A percentile compares a stretch with the other conserved stretches of the same genome.
These are phyloP conservation scores for Eurystomus gularis DNA, from an alignment of 2,113 vertebrate genomes.

Conservation along the genomic window DNA sequence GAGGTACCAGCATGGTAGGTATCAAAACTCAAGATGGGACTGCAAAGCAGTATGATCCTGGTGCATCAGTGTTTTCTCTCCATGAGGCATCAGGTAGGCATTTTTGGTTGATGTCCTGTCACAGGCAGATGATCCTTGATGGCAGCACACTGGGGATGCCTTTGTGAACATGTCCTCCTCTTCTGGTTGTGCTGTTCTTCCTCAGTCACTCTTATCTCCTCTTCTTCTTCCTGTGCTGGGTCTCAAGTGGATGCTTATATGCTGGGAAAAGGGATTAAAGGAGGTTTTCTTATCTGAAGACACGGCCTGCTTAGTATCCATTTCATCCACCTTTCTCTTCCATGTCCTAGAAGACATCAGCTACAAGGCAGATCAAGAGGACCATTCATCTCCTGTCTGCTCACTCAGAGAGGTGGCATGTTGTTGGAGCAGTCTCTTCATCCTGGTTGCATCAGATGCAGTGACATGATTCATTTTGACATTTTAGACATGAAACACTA, in stretches of 20 bases:
- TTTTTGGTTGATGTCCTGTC: background rate
- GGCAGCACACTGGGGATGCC: rapidly evolving
- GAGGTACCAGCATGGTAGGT: background rate
- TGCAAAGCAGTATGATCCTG: background rate
- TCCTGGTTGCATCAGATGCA: background rate
- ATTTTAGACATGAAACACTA: background rate
- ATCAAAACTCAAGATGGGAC: background rate
- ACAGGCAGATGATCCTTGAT: background rate
- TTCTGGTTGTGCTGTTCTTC: background rate
- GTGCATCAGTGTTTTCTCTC: background rate
- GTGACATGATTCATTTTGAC: background rate
- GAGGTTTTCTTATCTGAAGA: background rate
- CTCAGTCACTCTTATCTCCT: background rate
- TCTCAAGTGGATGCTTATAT: background rate
- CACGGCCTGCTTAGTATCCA: background rate
- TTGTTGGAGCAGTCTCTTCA: background rate
- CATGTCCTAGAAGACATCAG: background rate
- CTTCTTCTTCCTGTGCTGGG: background rate
- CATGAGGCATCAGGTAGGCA: background rate
- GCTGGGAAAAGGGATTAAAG: background rate
- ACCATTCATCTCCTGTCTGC: background rate
- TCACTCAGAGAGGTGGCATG: background rate
- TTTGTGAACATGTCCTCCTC: background rate
- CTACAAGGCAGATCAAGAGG: background rate
- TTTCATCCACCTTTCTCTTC: background rate